These are phyloP conservation scores for Patiria pectinifera DNA, from an alignment of 53 echinoderm and acorn worm genomes.

Conservation along the genomic window DNA sequence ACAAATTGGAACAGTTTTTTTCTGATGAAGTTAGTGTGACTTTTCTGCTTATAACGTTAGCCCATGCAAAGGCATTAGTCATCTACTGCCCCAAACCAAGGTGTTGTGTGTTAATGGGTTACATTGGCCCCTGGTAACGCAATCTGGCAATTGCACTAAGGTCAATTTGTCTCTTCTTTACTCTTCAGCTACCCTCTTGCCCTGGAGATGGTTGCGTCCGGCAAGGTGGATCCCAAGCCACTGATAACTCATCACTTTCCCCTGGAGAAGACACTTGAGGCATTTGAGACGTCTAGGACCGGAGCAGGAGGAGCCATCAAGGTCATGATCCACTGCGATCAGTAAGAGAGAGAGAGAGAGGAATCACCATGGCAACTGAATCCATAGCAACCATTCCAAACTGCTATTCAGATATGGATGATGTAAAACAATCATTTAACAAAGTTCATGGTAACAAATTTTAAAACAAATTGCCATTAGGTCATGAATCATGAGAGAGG, in stretches of 20 bases:
- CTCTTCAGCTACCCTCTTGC: conserved; percentile 82
- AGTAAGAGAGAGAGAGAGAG: conserved; percentile 17
- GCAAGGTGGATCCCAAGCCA: conserved; percentile 76
- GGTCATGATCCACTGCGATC: conserved; percentile 79
- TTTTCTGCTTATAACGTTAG: too few relatives aligned
- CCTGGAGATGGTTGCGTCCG: conserved; percentile 84
- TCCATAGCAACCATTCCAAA: background rate
- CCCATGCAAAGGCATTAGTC: too few relatives aligned
- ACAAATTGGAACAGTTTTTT: too few relatives aligned
- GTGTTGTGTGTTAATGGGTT: too few relatives aligned
- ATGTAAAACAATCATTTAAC: background rate
- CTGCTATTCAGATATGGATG: background rate
- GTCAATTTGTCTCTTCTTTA: background rate
- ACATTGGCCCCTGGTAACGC: too few relatives aligned
- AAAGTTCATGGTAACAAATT: background rate
- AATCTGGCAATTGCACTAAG: too few relatives aligned
- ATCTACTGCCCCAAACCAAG: too few relatives aligned
- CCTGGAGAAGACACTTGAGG: conserved; percentile 74
- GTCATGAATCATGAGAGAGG: conserved; percentile 61
- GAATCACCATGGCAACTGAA: conserved; percentile 25
- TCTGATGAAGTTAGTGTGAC: too few relatives aligned
- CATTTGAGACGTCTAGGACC: conserved; percentile 84
- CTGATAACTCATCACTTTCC: conserved; percentile 78
- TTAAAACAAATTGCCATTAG: conserved; percentile 55
- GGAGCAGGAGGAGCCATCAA: conserved; percentile 84